These are phyloP conservation scores for Pocillopora meandrina DNA, from an alignment of 92 coral and sea anemone genomes.

Conservation along the genomic window DNA sequence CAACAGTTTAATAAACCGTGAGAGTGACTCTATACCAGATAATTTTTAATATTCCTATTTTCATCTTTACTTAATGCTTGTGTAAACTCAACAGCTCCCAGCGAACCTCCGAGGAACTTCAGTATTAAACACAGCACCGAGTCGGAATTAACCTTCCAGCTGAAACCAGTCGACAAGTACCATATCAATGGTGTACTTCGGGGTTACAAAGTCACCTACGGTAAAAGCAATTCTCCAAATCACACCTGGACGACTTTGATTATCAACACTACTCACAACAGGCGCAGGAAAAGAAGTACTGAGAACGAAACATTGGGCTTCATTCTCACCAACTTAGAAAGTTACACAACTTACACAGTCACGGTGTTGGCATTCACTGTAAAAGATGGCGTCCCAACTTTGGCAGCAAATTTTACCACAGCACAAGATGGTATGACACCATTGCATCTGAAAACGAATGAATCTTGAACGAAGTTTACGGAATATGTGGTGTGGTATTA, in stretches of 20 bases:
- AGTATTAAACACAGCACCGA: not conserved
- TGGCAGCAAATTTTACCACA: slow-evolving; percentile 28
- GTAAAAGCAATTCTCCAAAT: slow-evolving; percentile 2
- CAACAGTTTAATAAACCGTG: too few relatives aligned
- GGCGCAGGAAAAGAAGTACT: slow-evolving; percentile 29
- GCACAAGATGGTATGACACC: slow-evolving; percentile 24
- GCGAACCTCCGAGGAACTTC: slow-evolving; percentile 37
- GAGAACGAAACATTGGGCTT: slow-evolving; percentile 3
- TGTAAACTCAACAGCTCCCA: slow-evolving; percentile 22
- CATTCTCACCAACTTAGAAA: not conserved
- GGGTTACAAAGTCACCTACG: slow-evolving; percentile 32
- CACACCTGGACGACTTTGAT: slow-evolving; percentile 7
- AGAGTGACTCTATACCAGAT: too few relatives aligned
- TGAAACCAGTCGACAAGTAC: slow-evolving; percentile 31
- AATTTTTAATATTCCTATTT: too few relatives aligned
- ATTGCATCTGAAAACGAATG: not conserved
- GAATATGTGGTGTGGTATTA: too few relatives aligned
- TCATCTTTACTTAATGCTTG: too few relatives aligned
- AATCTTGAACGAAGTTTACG: not conserved
- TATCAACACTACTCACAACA: slow-evolving; percentile 9
- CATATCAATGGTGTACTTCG: slow-evolving; percentile 30
- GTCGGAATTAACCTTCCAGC: not conserved
- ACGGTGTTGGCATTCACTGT: slow-evolving; percentile 38
- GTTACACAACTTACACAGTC: slow-evolving; percentile 7
- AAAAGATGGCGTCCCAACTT: slow-evolving; percentile 43